Conservation (phyloP, 2,113 vertebrate species). For the Myotis brandtii region DNA sequence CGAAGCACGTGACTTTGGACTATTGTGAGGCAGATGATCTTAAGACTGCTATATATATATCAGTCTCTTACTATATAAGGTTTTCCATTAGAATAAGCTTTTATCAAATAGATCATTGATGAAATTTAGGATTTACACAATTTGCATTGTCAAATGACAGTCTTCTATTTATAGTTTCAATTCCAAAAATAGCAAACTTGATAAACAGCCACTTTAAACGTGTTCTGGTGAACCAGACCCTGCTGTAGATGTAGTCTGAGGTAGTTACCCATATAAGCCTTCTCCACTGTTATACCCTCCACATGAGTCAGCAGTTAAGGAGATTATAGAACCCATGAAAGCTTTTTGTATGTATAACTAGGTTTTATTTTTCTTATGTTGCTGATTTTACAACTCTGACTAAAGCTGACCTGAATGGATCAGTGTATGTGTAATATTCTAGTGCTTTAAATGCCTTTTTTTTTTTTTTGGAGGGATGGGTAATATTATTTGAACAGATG, state of each 20-base stretch:
- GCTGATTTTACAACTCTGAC: slow-evolving; percentile 80
- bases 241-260: slow-evolving; percentile 76
- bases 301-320: slow-evolving; percentile 79
- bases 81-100: slow-evolving; percentile 89
- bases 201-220: slow-evolving; percentile 86
- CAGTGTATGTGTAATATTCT: slow-evolving; percentile 80
- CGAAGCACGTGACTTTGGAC: slow-evolving; percentile 87
- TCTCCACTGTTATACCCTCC: slow-evolving; percentile 64
- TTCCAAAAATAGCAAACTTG: slow-evolving; percentile 86
- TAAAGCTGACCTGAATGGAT: slow-evolving; percentile 82
- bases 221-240: slow-evolving; percentile 82
- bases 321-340: slow-evolving; percentile 74
- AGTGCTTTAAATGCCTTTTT: slow-evolving; percentile 82
- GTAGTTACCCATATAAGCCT: slow-evolving; percentile 23
- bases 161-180: slow-evolving; percentile 76
- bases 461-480: slow-evolving; percentile 71
- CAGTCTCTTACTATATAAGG: slow-evolving; percentile 84
- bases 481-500: slow-evolving; percentile 87
- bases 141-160: slow-evolving; percentile 81
- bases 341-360: slow-evolving; percentile 73
- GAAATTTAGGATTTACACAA: slow-evolving; percentile 84
- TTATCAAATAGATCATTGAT: slow-evolving; percentile 84
- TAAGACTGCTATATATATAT: slow-evolving; percentile 80
- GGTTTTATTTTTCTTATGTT: slow-evolving; percentile 74
- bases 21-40: slow-evolving; percentile 83